phyloP scores from a whole-genome alignment of 2,113 vertebrate species.

The Eupsittula cactorum region DNA sequence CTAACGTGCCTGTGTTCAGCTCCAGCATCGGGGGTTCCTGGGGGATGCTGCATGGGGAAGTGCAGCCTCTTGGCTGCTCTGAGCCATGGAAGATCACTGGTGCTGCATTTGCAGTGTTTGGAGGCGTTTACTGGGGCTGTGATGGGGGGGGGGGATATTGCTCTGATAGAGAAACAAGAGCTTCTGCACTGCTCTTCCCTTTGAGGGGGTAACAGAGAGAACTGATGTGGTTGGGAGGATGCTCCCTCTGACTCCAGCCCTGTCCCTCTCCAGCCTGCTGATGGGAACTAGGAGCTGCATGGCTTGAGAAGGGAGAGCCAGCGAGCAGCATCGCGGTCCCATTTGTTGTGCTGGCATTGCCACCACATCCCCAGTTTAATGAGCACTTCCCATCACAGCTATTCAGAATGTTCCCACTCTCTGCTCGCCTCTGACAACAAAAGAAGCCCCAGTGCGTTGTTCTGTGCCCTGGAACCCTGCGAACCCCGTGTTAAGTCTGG shows the following conservation, averaged over 20 bases:
- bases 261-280: background rate
- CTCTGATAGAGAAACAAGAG: background rate
- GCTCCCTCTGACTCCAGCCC: background rate
- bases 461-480: background rate
- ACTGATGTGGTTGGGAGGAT: background rate
- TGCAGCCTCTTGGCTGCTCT: background rate
- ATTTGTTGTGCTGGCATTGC: background rate
- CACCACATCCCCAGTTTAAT: conserved; percentile 25
- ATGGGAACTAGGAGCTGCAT: background rate
- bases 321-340: background rate
- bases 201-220: background rate
- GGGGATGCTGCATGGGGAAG: background rate
- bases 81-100: background rate
- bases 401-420: background rate
- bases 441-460: background rate
- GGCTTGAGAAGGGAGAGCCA: background rate
- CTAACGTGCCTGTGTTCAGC: background rate
- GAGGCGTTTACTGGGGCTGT: background rate
- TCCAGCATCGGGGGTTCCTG: fast-evolving
- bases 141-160: fast-evolving
- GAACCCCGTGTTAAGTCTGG: background rate
- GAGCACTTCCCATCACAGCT: conserved; percentile 6
- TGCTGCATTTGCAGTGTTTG: background rate
- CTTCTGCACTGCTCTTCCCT: background rate
- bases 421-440: background rate